Evolutionary conservation across 2,113 vertebrate species (phyloP).

Genomic region (Phodopus roborovskii): DNA sequence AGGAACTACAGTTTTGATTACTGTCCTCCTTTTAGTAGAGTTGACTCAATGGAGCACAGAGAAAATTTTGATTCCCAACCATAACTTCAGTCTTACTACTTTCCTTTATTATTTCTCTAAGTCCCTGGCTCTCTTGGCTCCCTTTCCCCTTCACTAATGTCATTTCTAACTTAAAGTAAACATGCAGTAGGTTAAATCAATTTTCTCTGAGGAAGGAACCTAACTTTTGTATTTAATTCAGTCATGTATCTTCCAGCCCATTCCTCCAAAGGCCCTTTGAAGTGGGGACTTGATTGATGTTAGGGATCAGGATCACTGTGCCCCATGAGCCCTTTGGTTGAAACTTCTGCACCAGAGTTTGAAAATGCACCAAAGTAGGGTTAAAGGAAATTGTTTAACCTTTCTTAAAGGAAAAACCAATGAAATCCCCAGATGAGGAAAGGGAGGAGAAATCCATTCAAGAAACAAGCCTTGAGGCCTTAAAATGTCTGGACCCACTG

Average conservation of each 20-base stretch:
- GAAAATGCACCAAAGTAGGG: background rate
- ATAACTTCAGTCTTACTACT: background rate
- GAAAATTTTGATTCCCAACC: background rate
- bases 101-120: background rate
- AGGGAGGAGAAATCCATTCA: slow-evolving; percentile 64
- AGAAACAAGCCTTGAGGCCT: slow-evolving; percentile 65
- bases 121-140: background rate
- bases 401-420: slow-evolving; percentile 74
- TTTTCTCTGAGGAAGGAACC: background rate
- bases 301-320: background rate
- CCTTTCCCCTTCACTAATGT: background rate
- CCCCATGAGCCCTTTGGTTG: background rate
- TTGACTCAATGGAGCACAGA: background rate
- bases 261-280: background rate
- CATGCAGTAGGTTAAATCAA: background rate
- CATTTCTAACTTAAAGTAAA: background rate
- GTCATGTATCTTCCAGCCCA: background rate
- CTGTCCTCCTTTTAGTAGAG: background rate
- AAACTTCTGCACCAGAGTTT: background rate
- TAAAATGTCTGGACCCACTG: slow-evolving; percentile 74
- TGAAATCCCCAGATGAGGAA: slow-evolving; percentile 50
- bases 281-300: background rate
- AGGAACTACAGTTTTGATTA: background rate
- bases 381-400: background rate
- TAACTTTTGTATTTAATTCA: background rate